Conservation (phyloP, 2,888 invertebrate genomes). For the Callosobruchus maculatus region DNA sequence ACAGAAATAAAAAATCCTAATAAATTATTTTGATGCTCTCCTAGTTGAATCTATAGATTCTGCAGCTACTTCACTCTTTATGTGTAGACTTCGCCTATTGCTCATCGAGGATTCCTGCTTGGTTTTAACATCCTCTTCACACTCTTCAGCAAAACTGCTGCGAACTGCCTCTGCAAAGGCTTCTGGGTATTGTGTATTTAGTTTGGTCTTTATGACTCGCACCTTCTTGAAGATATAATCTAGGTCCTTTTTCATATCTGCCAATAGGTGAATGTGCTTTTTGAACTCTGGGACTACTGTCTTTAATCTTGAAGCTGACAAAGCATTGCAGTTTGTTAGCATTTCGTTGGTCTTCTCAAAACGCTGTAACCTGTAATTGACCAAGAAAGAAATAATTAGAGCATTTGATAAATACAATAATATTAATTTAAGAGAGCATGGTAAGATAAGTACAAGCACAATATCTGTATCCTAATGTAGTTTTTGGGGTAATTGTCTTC, state of each 20-base stretch:
- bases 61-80: conserved; percentile 21
- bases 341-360: conserved; percentile 99
- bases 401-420: no score
- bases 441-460: no score
- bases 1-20: not conserved
- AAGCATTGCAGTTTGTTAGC: conserved; percentile 92
- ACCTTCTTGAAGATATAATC: conserved; percentile 93
- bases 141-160: conserved; percentile 44
- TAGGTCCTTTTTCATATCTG: conserved; percentile 91
- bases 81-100: conserved; percentile 31
- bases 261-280: conserved; percentile 79
- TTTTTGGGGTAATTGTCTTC: no score
- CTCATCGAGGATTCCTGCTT: conserved; percentile 16
- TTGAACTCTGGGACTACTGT: conserved; percentile 85
- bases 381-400: no score
- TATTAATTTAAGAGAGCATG: no score
- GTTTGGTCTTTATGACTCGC: conserved; percentile 74
- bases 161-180: conserved; percentile 60
- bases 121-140: conserved; percentile 40
- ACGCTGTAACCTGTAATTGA: conserved; percentile 73
- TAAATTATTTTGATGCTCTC: conserved; percentile 28
- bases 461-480: no score
- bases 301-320: conserved; percentile 85
- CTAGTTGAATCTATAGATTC: conserved; percentile 24
- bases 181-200: conserved; percentile 65